Evolutionary conservation across 2,113 vertebrate genomes (phyloP).

Genomic region (Danionella cerebrum): DNA sequence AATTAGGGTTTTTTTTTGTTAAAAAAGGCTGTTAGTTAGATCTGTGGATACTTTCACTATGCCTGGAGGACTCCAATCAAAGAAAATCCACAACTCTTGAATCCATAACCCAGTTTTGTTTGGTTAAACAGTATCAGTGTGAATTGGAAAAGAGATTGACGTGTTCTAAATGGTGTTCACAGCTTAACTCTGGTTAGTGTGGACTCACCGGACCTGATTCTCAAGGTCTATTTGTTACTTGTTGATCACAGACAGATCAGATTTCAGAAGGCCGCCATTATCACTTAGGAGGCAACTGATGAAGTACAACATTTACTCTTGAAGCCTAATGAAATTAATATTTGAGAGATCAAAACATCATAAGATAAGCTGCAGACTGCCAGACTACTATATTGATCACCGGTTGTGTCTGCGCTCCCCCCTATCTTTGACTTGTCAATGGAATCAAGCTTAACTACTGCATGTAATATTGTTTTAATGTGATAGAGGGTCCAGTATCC

Average conservation of each 20-base stretch:
- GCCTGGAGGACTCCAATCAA: no score
- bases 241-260: neutral
- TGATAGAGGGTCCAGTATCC: constrained; percentile 69
- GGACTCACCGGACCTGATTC: no score
- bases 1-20: no score
- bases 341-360: constrained; percentile 26
- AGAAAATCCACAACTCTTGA: no score
- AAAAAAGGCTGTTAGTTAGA: no score
- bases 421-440: constrained; percentile 69
- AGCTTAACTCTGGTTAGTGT: no score
- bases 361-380: constrained; percentile 7
- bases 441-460: constrained; percentile 48
- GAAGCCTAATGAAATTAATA: constrained; percentile 31
- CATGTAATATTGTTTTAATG: constrained; percentile 76
- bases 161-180: no score
- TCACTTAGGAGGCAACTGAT: neutral
- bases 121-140: no score
- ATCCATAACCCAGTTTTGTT: no score
- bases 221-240: no score
- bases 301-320: constrained; percentile 8
- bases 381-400: constrained; percentile 58
- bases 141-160: no score
- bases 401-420: constrained; percentile 59
- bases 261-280: neutral
- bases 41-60: no score